Percentiles rank a stretch among this genome's conserved stretches.
phyloP scores from a whole-genome alignment of 2,888 invertebrate species.

The Drosophila anceps region DNA sequence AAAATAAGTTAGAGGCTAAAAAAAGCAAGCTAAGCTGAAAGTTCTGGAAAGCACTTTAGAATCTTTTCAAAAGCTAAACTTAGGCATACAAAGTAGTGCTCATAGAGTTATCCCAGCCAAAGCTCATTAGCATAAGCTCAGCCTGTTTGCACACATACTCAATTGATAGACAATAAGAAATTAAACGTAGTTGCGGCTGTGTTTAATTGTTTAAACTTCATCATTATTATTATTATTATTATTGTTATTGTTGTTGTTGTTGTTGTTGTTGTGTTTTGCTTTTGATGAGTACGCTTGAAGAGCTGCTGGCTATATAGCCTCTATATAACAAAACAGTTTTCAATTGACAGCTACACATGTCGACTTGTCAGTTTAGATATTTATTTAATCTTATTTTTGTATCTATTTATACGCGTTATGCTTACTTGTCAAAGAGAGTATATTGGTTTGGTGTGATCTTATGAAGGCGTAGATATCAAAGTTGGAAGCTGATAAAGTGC shows the following conservation, averaged over 20 bases:
- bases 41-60: too few species aligned
- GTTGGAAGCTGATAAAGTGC: too few species aligned
- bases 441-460: not conserved
- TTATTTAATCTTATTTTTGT: slow-evolving; percentile 6
- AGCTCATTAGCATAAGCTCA: not conserved
- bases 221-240: slow-evolving; percentile 2
- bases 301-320: slow-evolving; percentile 12
- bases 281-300: slow-evolving; percentile 27
- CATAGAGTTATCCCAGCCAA: not conserved
- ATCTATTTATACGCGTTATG: not conserved
- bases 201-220: slow-evolving; percentile 27
- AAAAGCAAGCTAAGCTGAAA: not conserved
- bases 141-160: not conserved
- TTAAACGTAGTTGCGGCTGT: slow-evolving; percentile 8
- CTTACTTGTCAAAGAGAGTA: not conserved
- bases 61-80: not conserved
- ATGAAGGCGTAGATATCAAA: not conserved
- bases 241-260: not conserved
- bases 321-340: slow-evolving; percentile 24
- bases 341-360: slow-evolving; percentile 53
- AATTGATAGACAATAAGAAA: not conserved
- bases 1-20: too few species aligned
- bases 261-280: not conserved
- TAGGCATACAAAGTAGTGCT: not conserved
- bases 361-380: slow-evolving; percentile 34